Base-by-base conservation (phyloP, 2,113 vertebrate species). In the Rostratula benghalensis region DNA sequence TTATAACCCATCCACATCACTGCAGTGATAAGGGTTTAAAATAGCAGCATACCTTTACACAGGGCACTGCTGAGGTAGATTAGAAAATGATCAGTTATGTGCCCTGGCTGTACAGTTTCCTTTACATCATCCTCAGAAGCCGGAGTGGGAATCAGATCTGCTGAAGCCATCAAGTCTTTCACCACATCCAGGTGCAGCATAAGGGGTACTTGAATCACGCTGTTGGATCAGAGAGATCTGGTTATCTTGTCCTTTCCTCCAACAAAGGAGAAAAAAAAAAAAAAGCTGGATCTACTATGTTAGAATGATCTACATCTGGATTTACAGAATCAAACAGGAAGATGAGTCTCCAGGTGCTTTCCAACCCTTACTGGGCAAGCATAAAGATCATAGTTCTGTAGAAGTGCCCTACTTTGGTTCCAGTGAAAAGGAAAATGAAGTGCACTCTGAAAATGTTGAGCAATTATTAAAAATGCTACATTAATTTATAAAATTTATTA, bases 311-410 rank as follows among this genome's bases (percentile, higher is more conserved):
- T 89, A 8, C 9, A 51, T 15, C 21, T 74, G 50, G 45, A 6
- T 69, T 73, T 56, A 50, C 24, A 56, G 43, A 37, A 31, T 24
- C 24, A 77, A 64, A 57, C 2, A 51, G 25, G 74, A 74, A 59
- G 22, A 27, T 10, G 70, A 63, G 24, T 20, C 33, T 57, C 45
- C 1, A 0, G 31, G 53, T 76, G 35, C 56, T 78, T 89, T 51
- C 50, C 65, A 74, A 3, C 10, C 35, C 33, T 51, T 10, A 18
- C 45, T 27, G 10, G 28, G 56, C 17, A 64, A 68, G 31, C 1
- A 1, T 12, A 0, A 1, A 63, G 30, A 6, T 57, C 46, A 35
- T 6, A 0, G 0, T 48, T n/a, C 28, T 50, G 10, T 7, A 51
- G 16, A 59, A 65, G 17, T 7, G 31, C 15, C 45, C 28, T 33